Conservation (phyloP, 2,797 vertebrate species). For the Acomys russatus region DNA sequence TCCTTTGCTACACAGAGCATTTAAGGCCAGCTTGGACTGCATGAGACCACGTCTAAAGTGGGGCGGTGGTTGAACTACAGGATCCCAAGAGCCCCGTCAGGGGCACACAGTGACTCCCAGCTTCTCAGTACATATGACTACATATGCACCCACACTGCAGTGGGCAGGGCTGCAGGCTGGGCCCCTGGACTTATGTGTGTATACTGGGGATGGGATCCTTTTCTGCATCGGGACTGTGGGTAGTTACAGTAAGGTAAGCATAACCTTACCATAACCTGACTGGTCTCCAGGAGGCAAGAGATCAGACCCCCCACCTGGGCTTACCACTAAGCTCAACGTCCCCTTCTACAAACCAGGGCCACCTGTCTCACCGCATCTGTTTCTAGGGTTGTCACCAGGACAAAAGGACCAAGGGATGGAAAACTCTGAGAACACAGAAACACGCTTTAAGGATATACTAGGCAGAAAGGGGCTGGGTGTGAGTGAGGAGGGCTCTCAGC, state of each 20-base stretch:
- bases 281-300: neutral
- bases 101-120: neutral
- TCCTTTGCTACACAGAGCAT: neutral
- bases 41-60: neutral
- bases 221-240: neutral
- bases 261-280: too few species aligned
- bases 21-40: neutral
- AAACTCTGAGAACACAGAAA: slow-evolving; percentile 29
- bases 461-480: neutral
- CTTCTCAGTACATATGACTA: neutral
- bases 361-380: slow-evolving; percentile 30
- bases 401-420: slow-evolving; percentile 23
- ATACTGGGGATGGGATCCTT: neutral
- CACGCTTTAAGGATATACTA: neutral
- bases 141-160: neutral
- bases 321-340: neutral
- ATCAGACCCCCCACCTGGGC: neutral
- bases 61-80: neutral
- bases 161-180: neutral
- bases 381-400: slow-evolving; percentile 10
- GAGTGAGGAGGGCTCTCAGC: neutral
- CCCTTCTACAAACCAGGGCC: slow-evolving; percentile 10
- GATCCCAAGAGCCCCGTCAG: neutral
- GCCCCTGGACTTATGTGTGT: neutral
- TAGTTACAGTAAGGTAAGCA: neutral